Conservation (phyloP, 2,113 vertebrate genomes). For the Gadus macrocephalus region DNA sequence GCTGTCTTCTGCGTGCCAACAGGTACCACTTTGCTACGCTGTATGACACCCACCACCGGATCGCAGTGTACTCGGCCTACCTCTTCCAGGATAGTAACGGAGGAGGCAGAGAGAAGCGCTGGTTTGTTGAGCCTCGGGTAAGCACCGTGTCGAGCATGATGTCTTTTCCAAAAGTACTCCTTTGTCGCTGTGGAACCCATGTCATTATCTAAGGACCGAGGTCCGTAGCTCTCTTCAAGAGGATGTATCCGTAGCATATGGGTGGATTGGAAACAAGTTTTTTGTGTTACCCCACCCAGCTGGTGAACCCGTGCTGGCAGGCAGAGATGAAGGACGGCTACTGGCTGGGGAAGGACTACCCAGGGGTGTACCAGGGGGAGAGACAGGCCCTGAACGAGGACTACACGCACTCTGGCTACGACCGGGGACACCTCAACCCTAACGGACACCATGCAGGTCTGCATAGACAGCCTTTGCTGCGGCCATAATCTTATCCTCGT, state of each 20-base stretch:
- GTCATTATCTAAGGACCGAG: neutral
- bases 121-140: slow-evolving; percentile 76
- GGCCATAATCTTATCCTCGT: neutral
- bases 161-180: neutral
- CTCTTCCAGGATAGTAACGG: slow-evolving; percentile 65
- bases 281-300: slow-evolving; percentile 34
- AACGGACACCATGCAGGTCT: slow-evolving; percentile 72
- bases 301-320: slow-evolving; percentile 63
- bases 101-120: slow-evolving; percentile 64
- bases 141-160: neutral
- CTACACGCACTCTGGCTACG: slow-evolving; percentile 66
- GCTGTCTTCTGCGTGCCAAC: slow-evolving; percentile 6
- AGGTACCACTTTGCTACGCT: slow-evolving; percentile 71
- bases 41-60: slow-evolving; percentile 66
- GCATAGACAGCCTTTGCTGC: neutral
- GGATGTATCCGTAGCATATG: too few relatives aligned
- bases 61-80: slow-evolving; percentile 70
- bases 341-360: slow-evolving; percentile 60
- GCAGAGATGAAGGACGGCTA: slow-evolving; percentile 67
- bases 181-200: neutral
- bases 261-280: too few relatives aligned
- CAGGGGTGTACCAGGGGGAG: slow-evolving; percentile 61
- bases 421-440: slow-evolving; percentile 74
- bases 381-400: slow-evolving; percentile 72
- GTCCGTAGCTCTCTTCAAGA: too few relatives aligned